Base-by-base conservation (phyloP, 2,888 invertebrate species). In the Leucania comma region DNA sequence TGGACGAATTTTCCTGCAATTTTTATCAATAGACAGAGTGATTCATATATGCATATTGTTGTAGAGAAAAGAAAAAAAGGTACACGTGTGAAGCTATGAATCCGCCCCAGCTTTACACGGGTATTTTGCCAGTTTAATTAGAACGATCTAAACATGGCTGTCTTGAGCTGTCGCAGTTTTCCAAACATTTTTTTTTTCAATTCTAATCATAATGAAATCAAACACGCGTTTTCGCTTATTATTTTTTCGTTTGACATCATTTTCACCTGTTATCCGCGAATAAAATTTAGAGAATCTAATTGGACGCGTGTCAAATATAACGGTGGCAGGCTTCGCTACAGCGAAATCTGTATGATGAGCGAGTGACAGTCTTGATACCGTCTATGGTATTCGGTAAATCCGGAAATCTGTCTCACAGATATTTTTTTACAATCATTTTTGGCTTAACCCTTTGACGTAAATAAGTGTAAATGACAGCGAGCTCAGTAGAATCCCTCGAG, bases 261-360 rank as follows among this genome's bases (percentile, higher is more conserved):
- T 88, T 86, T 82, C 72, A 82, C 80, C 68, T 80, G 77, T 57
- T 87, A 68, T 84, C 60, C 78, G 72, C 68, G 81, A 77, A 75
- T 77, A 85, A 87, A 84, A 85, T 83, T 79, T 83, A 68, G 81
- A 70, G 77, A 82, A 83, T 87, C 82, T 90, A 89, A 89, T 89
- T 89, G 88, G 89, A 89, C 87, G 79, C 74, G 82, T 86, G 89
- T 88, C 87, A 86, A 75, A 82, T 86, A 77, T 85, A 84, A 83
- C 78, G 80, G 73, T 80, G 70, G 75, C 86, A 83, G 85, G 74
- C 70, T 75, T 83, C 80, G 69, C 68, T 80, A 72, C 79, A 84
- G 80, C 80, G 82, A 81, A 81, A 78, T 84, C 73, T 82, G 74
- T 86, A 86, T 86, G 85, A 79, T 84, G 82, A 85, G 81, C 35